Base-by-base conservation (phyloP, 2,113 vertebrate genomes). In the Mugil cephalus region DNA sequence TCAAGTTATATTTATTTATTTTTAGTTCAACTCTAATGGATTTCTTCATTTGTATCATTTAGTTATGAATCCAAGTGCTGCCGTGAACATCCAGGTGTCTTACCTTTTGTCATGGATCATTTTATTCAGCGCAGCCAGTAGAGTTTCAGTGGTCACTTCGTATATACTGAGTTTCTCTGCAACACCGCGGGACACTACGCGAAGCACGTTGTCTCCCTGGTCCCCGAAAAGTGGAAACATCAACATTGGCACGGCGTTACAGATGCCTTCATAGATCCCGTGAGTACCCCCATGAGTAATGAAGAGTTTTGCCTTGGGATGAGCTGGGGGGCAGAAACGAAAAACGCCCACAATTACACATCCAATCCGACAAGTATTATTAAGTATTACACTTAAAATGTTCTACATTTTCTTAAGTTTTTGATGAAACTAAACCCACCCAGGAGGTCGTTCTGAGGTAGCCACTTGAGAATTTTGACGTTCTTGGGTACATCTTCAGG, bases 361-460 rank as follows among this genome's bases (percentile, higher is more conserved):
- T 54, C 1, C 0, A 47, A 14, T 21, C 9, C 15, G 47, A 12
- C 17, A n/a, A 30, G 24, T 5, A 30, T 5, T n/a, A n/a, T n/a
- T n/a, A n/a, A n/a, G n/a, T n/a, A n/a, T n/a, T n/a, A 5, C 24
- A 30, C 24, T 30, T 30, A 3, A 30, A 30, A 30, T 30, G 24
- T 5, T 30, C 24, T 30, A 30, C 24, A 30, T 30, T 30, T 30
- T 30, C 24, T 30, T 30, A 30, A 1, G 24, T 10, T 50, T 8
- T 19, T 18, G 2, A 35, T 17, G 12, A 64, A 11, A 19, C 4
- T 38, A 15, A 68, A 79, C 88, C 39, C 45, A 99, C 98, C 97
- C 42, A 99, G 92, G 30, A 99, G 96, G 64, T 99, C 97, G 2
- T 98, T 98, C 74, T 99, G 98, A 46, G 98, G 97, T 50, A 99